Conservation (phyloP, 2,113 vertebrate genomes). For the Leucosticte australis region DNA sequence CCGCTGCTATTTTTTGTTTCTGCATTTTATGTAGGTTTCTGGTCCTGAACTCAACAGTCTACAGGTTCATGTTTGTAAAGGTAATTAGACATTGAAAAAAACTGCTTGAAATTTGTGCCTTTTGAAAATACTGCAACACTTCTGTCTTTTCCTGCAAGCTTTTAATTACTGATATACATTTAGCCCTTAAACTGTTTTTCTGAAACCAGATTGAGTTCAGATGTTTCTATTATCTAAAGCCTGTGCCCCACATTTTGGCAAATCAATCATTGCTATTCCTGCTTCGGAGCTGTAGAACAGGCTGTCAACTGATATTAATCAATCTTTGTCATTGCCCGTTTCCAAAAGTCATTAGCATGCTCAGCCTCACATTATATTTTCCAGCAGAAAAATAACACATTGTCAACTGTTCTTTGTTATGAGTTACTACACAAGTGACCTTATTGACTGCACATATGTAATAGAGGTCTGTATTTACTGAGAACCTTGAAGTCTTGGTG, state of each 20-base stretch:
- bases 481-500: neutral
- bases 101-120: neutral
- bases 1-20: neutral
- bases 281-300: slow-evolving; percentile 22
- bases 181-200: neutral
- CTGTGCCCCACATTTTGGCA: slow-evolving; percentile 52
- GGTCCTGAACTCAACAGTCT: neutral
- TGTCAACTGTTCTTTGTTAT: slow-evolving; percentile 50
- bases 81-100: neutral
- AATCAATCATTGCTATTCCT: slow-evolving; percentile 68
- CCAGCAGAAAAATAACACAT: slow-evolving; percentile 57
- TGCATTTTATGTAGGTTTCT: neutral
- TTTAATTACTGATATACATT: slow-evolving; percentile 2
- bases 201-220: slow-evolving; percentile 35
- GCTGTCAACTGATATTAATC: slow-evolving; percentile 71
- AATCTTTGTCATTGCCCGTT: slow-evolving; percentile 55
- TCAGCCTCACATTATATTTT: slow-evolving; percentile 56
- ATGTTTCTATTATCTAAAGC: slow-evolving; percentile 32
- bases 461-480: neutral
- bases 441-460: neutral
- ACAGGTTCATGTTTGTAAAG: neutral
- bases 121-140: neutral
- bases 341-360: slow-evolving; percentile 67
- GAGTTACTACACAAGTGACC: slow-evolving; percentile 45
- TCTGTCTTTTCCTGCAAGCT: neutral